A percentile compares a stretch with the other conserved stretches of the same genome.
Conservation (phyloP, 1,140 invertebrate species). For the Drosophila oshimai region DNA sequence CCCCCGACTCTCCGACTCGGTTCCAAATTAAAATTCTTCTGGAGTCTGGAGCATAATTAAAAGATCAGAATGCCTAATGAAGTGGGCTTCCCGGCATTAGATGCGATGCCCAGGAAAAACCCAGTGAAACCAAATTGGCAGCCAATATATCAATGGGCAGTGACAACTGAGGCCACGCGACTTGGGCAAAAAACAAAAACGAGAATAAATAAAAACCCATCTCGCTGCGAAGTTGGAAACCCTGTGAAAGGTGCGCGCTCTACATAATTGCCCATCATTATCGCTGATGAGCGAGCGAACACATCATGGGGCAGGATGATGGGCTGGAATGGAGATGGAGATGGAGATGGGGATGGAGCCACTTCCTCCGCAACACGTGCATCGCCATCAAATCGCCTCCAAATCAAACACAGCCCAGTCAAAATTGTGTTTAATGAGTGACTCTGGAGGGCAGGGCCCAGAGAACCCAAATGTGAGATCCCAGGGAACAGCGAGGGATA, state of each 20-base stretch:
- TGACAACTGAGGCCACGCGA: conserved; percentile 58
- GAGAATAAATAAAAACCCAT: too few relatives aligned
- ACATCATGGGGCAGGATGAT: conserved; percentile 31
- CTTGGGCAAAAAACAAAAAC: not conserved
- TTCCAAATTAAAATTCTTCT: conserved; percentile 72
- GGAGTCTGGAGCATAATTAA: conserved; percentile 61
- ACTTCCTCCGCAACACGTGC: conserved; percentile 61
- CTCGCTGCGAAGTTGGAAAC: too few relatives aligned
- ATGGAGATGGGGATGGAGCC: too few relatives aligned
- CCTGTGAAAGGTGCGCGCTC: conserved; percentile 6
- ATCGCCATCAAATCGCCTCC: conserved; percentile 63
- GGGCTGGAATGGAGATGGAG: not conserved
- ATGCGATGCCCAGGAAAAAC: not conserved
- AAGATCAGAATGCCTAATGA: conserved; percentile 64
- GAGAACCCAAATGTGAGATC: conserved; percentile 4
- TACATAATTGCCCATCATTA: conserved; percentile 76
- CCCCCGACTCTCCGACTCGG: not conserved
- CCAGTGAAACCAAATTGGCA: not conserved
- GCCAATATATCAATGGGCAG: conserved; percentile 57
- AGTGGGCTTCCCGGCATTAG: conserved; percentile 63
- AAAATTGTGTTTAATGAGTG: conserved; percentile 79
- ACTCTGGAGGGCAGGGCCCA: conserved; percentile 49
- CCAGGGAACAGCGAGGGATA: not conserved
- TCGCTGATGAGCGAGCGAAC: conserved; percentile 73
- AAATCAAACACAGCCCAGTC: conserved; percentile 65